phyloP scores from a whole-genome alignment of 1,140 invertebrate species.

The Ostrea denselamellosa region DNA sequence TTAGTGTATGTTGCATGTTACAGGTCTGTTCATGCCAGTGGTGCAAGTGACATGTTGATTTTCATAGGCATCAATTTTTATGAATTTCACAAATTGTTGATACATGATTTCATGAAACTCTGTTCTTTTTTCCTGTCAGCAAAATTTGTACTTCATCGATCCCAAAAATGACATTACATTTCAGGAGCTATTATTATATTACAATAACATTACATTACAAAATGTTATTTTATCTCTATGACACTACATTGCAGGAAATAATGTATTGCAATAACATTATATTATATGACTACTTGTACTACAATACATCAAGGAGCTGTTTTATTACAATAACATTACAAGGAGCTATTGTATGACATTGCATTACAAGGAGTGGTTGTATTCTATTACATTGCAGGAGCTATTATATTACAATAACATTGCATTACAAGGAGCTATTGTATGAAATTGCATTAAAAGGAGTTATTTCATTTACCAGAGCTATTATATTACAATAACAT shows the following conservation, averaged over 20 bases:
- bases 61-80: no score
- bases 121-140: no score
- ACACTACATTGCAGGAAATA: no score
- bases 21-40: no score
- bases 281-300: conserved; percentile 98
- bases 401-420: conserved; percentile 99
- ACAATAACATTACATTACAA: conserved; percentile 80
- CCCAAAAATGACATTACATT: not conserved
- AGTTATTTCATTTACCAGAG: conserved; percentile 93
- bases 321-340: not conserved
- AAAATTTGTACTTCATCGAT: no score
- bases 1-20: no score
- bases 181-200: conserved; percentile 98
- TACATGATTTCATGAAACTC: no score
- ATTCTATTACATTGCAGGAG: conserved; percentile 81
- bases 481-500: conserved; percentile 91
- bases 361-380: not conserved
- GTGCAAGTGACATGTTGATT: no score
- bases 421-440: conserved; percentile 97
- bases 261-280: conserved; percentile 55
- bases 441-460: no score
- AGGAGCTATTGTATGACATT: no score
- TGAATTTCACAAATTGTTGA: no score
- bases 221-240: no score
- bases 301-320: conserved; percentile 80